A percentile compares a stretch with the other conserved stretches of the same genome.
Conservation (phyloP, 1,140 invertebrate genomes). For the Capitella teleta region DNA sequence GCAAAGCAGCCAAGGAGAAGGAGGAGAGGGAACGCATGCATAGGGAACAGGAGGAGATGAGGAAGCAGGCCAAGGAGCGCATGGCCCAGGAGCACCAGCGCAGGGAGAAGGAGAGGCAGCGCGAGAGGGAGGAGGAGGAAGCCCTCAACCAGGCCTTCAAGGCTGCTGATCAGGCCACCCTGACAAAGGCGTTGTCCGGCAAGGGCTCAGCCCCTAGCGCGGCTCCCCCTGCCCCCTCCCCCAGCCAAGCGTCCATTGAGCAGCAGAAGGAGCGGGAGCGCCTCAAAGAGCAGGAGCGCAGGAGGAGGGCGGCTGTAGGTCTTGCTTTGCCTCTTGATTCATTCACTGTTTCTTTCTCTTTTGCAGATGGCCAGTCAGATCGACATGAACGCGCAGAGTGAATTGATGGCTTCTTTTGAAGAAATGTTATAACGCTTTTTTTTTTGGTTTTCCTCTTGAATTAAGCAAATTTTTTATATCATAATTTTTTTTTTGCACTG, state of each 20-base stretch:
- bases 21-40: slow-evolving; percentile 58
- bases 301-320: slow-evolving; percentile 70
- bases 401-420: slow-evolving; percentile 94
- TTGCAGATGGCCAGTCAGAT: slow-evolving; percentile 88
- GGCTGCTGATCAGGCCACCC: neutral
- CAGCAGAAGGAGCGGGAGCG: slow-evolving; percentile 52
- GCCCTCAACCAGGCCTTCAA: slow-evolving; percentile 50
- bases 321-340: neutral
- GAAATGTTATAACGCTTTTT: slow-evolving; percentile 8
- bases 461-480: no score
- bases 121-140: slow-evolving; percentile 70
- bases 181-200: neutral
- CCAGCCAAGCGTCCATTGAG: neutral
- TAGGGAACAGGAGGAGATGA: neutral
- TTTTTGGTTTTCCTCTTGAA: no score
- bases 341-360: slow-evolving; percentile 5
- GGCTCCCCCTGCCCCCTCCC: neutral
- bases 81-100: neutral
- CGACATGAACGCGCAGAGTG: slow-evolving; percentile 96
- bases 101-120: neutral
- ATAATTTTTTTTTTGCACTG: no score
- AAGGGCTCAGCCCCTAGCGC: neutral
- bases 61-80: neutral
- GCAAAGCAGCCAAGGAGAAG: slow-evolving; percentile 90
- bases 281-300: slow-evolving; percentile 72